These are phyloP conservation scores for Erebia ligea DNA, from an alignment of 2,888 invertebrate genomes.

Conservation along the genomic window DNA sequence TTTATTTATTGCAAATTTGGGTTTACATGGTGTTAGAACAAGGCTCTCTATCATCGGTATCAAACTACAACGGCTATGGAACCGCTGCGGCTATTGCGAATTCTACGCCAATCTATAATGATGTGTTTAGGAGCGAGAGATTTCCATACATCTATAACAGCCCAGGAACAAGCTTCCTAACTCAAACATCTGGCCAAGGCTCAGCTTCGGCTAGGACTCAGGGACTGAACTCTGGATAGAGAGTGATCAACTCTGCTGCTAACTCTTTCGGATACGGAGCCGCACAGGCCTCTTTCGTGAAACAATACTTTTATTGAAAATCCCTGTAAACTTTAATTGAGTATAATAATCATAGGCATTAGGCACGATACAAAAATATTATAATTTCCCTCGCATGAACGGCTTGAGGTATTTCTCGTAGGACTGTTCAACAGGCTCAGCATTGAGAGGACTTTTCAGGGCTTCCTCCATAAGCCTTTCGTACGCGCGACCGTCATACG, in stretches of 20 bases:
- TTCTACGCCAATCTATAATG: constrained; percentile 24
- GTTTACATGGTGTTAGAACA: no score
- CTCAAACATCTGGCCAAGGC: constrained; percentile 57
- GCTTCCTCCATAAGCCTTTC: constrained; percentile 91
- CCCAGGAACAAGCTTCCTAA: constrained; percentile 55
- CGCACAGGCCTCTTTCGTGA: constrained; percentile 53
- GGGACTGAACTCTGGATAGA: constrained; percentile 57
- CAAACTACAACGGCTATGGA: constrained; percentile 48
- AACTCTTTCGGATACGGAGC: constrained; percentile 58
- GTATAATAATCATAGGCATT: no score
- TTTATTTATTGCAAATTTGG: no score
- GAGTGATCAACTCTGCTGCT: constrained; percentile 60
- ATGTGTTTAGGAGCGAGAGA: constrained; percentile 21
- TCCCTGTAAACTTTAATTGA: not conserved
- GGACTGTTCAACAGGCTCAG: constrained; percentile 89
- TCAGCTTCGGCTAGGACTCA: constrained; percentile 60
- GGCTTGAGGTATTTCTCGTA: constrained; percentile 90
- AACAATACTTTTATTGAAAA: constrained; percentile 8
- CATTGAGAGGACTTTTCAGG: constrained; percentile 91
- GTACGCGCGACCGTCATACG: constrained; percentile 93
- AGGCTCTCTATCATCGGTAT: constrained; percentile 36
- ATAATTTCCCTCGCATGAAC: constrained; percentile 89
- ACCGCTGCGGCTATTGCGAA: constrained; percentile 50
- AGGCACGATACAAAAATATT: constrained; percentile 45
- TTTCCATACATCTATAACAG: constrained; percentile 41